Base-by-base conservation (phyloP, 2,113 vertebrate species). In the Megaleporinus macrocephalus region DNA sequence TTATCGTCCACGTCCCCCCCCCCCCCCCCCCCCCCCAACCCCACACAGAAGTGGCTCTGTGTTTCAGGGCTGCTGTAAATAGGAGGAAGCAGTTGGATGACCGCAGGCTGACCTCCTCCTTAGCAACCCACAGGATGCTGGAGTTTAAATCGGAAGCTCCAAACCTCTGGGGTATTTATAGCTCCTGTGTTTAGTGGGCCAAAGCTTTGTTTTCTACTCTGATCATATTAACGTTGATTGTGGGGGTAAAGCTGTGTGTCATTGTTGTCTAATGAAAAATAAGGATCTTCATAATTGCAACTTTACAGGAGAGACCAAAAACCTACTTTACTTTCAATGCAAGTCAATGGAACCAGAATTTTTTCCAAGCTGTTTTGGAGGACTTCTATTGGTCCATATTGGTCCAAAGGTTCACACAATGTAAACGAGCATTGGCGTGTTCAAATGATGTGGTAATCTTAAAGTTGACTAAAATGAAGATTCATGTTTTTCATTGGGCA, bases 71-170 rank as follows among this genome's bases (percentile, higher is more conserved):
- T 20, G 3, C 15, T 70, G 61, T 88, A 76, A 87, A 86, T 88
- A 24, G 83, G 63, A 90, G 86, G 85, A 88, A 82, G 59, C 78
- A 26, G 78, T 84, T 44, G 26, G 24, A 1, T 74, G 81, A 82
- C 76, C 74, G 24, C n/a, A 36, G 22, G 14, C 26, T 71, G 61
- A 82, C 59, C 73, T 55, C 49, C 49, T 65, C 61, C 11, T 11
- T 4, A 29, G 61, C 26, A 18, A 16, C 44, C 18, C 44, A 63
- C 86, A 80, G 86, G 87, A 84, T 80, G 76, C 76, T 33, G 55
- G 68, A 41, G 65, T 83, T 51, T 36, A 26, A 62, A 33, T 73
- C 78, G 57, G 72, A 81, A 77, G 29, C 47, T 41, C 55, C 30
- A 73, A 61, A 77, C 29, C 57, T 29, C 53, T 5, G 59, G 53